Percentiles rank a stretch among this genome's conserved stretches.
phyloP scores from a whole-genome alignment of 1,140 invertebrate species.

The Heliconius melpomene region DNA sequence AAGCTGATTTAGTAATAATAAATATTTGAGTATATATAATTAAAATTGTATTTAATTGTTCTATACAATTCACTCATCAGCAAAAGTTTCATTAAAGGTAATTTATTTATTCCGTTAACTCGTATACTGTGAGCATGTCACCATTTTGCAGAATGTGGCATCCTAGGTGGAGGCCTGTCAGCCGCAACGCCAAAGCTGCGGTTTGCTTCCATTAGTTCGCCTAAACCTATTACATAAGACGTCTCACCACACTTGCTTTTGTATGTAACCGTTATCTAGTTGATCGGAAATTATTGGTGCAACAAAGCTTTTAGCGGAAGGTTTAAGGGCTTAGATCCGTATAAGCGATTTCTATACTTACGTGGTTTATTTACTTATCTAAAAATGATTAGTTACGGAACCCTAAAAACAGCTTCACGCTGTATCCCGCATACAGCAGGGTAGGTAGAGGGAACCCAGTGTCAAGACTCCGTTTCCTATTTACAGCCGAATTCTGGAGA shows the following conservation, averaged over 20 bases:
- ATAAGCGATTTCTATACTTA: constrained; percentile 13
- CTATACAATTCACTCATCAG: background rate
- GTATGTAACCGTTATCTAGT: constrained; percentile 31
- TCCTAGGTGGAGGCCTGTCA: constrained; percentile 51
- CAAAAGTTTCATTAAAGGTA: background rate
- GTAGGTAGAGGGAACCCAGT: too few relatives aligned
- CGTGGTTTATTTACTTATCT: background rate
- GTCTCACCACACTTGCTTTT: constrained; percentile 42
- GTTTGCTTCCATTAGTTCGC: constrained; percentile 67
- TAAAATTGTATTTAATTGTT: background rate
- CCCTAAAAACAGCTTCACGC: too few relatives aligned
- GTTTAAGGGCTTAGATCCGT: background rate
- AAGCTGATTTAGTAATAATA: too few relatives aligned
- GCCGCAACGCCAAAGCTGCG: constrained; percentile 64
- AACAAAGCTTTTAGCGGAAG: constrained; percentile 28
- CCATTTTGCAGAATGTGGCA: constrained; percentile 51
- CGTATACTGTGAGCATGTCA: constrained; percentile 50
- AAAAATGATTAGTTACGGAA: background rate
- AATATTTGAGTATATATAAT: background rate
- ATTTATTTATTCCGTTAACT: constrained; percentile 29
- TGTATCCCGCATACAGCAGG: too few relatives aligned
- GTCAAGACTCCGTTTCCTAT: too few relatives aligned
- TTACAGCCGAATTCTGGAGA: too few relatives aligned
- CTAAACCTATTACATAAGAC: constrained; percentile 66
- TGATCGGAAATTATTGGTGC: constrained; percentile 30